Percentiles rank a stretch among this genome's conserved stretches.
Evolutionary conservation across 2,797 vertebrate species (phyloP).

Genomic region (Mus caroli): DNA sequence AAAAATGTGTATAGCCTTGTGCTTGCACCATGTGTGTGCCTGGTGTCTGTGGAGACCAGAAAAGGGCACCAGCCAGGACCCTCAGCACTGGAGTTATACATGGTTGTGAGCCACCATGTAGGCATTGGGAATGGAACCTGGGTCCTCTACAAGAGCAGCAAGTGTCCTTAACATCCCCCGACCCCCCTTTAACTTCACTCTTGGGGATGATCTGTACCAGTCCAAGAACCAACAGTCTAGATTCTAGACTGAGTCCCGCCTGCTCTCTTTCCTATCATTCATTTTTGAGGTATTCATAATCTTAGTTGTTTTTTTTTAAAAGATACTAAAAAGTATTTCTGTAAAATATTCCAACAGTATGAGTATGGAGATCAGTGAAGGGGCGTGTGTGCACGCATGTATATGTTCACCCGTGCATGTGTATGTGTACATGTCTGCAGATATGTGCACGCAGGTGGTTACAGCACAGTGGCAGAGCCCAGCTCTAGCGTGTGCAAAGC

Average conservation of each 20-base stretch:
- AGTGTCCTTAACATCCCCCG: background rate
- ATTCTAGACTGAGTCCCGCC: background rate
- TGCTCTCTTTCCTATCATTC: background rate
- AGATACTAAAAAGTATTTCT: slow-evolving; percentile 29
- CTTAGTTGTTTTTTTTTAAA: background rate
- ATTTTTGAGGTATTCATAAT: background rate
- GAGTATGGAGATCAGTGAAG: background rate
- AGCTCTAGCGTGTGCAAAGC: background rate
- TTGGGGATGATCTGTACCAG: slow-evolving; percentile 16
- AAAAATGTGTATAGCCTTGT: background rate
- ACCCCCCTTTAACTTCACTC: background rate
- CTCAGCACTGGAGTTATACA: background rate
- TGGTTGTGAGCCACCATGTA: background rate
- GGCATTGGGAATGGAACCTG: background rate
- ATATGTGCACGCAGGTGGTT: background rate
- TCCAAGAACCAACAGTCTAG: slow-evolving; percentile 19
- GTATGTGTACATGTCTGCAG: background rate
- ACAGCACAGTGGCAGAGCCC: too few relatives aligned
- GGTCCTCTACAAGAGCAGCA: background rate
- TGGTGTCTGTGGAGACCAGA: background rate
- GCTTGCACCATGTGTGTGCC: background rate
- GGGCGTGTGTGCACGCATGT: background rate
- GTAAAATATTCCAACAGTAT: slow-evolving; percentile 27
- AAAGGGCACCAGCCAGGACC: background rate
- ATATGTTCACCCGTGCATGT: background rate